These are phyloP conservation scores for Caiman crocodilus DNA, from an alignment of 2,797 vertebrate genomes.

Conservation along the genomic window DNA sequence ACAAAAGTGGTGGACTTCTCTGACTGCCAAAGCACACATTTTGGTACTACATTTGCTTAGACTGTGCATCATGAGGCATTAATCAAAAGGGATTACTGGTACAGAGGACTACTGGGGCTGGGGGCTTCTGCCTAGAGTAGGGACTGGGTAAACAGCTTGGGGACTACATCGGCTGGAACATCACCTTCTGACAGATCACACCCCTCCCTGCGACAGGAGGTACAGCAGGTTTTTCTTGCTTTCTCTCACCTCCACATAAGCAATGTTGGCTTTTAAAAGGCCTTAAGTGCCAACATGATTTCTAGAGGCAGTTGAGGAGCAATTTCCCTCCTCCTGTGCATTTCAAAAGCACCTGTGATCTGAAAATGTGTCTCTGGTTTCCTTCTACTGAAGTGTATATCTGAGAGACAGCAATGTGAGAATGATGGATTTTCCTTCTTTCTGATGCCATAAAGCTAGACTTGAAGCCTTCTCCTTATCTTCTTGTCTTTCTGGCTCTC, in stretches of 20 bases:
- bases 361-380: conserved; percentile 28
- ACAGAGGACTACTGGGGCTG: too few species aligned
- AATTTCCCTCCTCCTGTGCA: not conserved
- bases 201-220: not conserved
- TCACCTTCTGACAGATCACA: too few species aligned
- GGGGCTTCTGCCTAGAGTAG: too few species aligned
- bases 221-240: not conserved
- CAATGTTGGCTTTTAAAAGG: not conserved
- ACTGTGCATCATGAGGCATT: too few species aligned
- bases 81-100: too few species aligned
- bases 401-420: not conserved
- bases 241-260: not conserved
- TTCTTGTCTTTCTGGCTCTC: not conserved
- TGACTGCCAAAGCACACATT: too few species aligned
- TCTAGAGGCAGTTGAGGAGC: not conserved
- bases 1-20: too few species aligned
- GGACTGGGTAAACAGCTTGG: too few species aligned
- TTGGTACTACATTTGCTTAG: too few species aligned
- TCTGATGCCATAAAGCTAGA: not conserved
- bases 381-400: not conserved
- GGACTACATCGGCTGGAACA: too few species aligned
- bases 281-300: not conserved
- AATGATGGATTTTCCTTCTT: not conserved
- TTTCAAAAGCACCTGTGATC: conserved; percentile 24
- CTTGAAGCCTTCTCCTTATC: not conserved